phyloP scores from a whole-genome alignment of 2,888 invertebrate species.

The Diogma glabrata region DNA sequence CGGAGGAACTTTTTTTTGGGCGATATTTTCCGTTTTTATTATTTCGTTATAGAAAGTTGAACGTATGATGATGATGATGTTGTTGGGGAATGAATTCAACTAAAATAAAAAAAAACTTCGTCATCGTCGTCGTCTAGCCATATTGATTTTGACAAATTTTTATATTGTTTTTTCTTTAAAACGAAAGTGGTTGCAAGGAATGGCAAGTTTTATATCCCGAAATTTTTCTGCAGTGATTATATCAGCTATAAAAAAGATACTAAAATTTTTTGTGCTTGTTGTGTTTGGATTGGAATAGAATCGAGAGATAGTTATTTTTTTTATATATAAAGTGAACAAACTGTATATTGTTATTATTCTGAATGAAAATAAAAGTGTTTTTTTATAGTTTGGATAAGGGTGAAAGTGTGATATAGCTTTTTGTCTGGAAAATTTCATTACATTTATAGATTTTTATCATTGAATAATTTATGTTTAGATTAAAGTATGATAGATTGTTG shows the following conservation, averaged over 20 bases:
- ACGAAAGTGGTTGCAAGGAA: too few relatives aligned
- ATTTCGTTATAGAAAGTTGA: slow-evolving; percentile 5
- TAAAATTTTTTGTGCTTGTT: too few relatives aligned
- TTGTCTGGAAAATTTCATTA: slow-evolving; percentile 5
- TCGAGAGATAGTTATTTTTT: too few relatives aligned
- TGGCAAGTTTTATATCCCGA: too few relatives aligned
- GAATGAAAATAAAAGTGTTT: slow-evolving; percentile 8
- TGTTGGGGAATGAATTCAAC: background rate
- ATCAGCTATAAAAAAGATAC: too few relatives aligned
- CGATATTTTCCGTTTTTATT: too few relatives aligned
- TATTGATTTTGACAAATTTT: slow-evolving; percentile 16
- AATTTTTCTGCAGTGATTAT: too few relatives aligned
- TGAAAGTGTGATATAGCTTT: slow-evolving; percentile 4
- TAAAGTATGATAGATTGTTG: too few relatives aligned
- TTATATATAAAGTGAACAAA: slow-evolving; percentile 6
- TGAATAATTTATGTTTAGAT: too few relatives aligned
- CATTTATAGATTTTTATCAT: too few relatives aligned
- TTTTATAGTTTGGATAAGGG: slow-evolving; percentile 3
- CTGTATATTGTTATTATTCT: slow-evolving; percentile 5
- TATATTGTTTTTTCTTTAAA: slow-evolving; percentile 1
- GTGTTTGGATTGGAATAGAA: too few relatives aligned
- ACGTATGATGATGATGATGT: slow-evolving; percentile 6
- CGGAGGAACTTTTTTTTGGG: too few relatives aligned
- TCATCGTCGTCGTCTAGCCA: slow-evolving; percentile 17
- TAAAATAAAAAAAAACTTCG: background rate